Percentiles rank a stretch among this genome's conserved stretches.
These are phyloP conservation scores for Morpho achilles DNA, from an alignment of 2,888 invertebrate species.

Conservation along the genomic window DNA sequence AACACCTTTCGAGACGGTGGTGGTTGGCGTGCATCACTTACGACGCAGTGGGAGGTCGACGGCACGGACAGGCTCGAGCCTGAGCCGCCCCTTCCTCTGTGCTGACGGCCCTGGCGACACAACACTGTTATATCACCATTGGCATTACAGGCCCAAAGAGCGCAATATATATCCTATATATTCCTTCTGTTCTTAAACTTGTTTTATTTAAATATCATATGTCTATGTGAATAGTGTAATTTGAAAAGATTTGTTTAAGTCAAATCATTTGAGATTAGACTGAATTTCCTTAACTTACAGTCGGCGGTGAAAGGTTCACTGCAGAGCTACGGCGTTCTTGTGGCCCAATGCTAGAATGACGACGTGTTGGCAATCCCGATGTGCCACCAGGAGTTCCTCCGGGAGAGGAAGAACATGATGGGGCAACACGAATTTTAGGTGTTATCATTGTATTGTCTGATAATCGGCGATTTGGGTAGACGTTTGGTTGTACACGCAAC, in stretches of 20 bases:
- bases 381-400: constrained; percentile 85
- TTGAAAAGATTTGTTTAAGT: too few relatives aligned
- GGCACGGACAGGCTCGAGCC: constrained; percentile 92
- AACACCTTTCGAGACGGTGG: constrained; percentile 54
- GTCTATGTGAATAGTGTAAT: not conserved
- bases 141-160: constrained; percentile 29
- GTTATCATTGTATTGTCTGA: constrained; percentile 96
- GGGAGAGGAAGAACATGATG: constrained; percentile 92
- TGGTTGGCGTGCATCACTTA: constrained; percentile 75
- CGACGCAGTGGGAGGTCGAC: constrained; percentile 84
- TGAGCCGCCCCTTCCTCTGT: constrained; percentile 83
- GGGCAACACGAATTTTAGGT: constrained; percentile 92
- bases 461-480: constrained; percentile 91
- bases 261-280: too few relatives aligned
- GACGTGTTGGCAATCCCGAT: constrained; percentile 88
- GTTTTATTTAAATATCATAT: constrained; percentile 1
- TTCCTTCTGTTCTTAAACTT: constrained; percentile 1
- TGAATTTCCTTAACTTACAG: constrained; percentile 81
- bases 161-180: constrained; percentile 1
- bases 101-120: constrained; percentile 81
- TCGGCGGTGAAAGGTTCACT: constrained; percentile 92
- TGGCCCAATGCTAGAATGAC: constrained; percentile 95
- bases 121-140: constrained; percentile 54
- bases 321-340: constrained; percentile 92
- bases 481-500: constrained; percentile 86